Base-by-base conservation (phyloP, 1,140 invertebrate genomes). In the Sminthurinus signatus region DNA sequence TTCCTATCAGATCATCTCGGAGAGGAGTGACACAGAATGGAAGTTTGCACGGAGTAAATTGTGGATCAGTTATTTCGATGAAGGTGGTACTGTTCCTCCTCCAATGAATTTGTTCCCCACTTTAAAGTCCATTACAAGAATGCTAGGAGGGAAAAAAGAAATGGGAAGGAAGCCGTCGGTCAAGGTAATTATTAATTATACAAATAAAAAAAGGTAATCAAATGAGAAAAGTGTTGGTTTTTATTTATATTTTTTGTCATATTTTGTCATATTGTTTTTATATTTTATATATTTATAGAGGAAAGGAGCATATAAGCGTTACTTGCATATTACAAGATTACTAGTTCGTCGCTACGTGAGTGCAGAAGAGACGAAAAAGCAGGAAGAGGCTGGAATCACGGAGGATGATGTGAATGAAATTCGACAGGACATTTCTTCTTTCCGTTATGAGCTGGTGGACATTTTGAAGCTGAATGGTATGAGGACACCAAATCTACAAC, bases 361-460 rank as follows among this genome's bases (percentile, higher is more conserved):
- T 0, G 82, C 85, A 29, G 85, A 86, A 78, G 88, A 91, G 71
- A 79, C 85, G 44, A 84, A 86, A 72, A 81, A 82, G 66, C n/a
- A n/a, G n/a, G 88, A 90, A 67, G 82, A 87, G 68, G 83, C 84
- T 69, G 80, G 83, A 0, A 88, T 95, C 0, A 93, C 90, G 17
- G 91, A 95, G 75, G 92, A 96, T 71, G 88, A 95, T 72, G 83
- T 96, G 51, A 93, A 93, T 70, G 93, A 96, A 78, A 82, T 96
- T 0, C 95, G 95, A 75, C 85, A 87, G 73, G 91, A 94, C 70
- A 86, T 95, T 19, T 88, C 86, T 0, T 80, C 86, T 0, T 83
- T 90, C 78, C 81, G 86, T 68, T 90, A 86, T 73, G 90, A 94
- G 75, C 80, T 95, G 63, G 78, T 94, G 0, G 89, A 94, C 70